These are phyloP conservation scores for Trichopoda pennipes DNA, from an alignment of 2,888 invertebrate genomes.

Conservation along the genomic window DNA sequence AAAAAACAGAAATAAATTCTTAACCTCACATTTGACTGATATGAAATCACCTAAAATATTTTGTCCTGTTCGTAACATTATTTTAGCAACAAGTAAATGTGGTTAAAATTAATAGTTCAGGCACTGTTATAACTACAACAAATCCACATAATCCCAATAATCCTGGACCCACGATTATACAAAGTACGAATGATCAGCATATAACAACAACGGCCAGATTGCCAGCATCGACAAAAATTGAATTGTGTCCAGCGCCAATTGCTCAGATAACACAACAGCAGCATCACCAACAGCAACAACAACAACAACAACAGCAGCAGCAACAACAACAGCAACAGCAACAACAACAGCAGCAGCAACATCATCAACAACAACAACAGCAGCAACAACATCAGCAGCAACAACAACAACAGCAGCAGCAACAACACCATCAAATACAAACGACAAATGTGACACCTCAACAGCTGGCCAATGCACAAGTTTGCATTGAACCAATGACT, in stretches of 20 bases:
- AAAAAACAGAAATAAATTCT: too few species aligned
- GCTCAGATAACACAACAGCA: conserved; percentile 63
- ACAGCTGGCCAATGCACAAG: conserved; percentile 84
- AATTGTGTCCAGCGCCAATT: conserved; percentile 78
- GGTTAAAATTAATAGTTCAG: conserved; percentile 80
- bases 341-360: conserved; percentile 70
- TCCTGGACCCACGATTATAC: conserved; percentile 77
- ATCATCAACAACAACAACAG: conserved; percentile 52
- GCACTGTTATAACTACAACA: conserved; percentile 79
- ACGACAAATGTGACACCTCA: conserved; percentile 74
- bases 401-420: conserved; percentile 52
- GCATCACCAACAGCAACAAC: conserved; percentile 68
- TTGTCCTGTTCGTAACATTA: conserved; percentile 59
- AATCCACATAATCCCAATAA: conserved; percentile 76
- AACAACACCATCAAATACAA: conserved; percentile 70
- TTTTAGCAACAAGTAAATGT: conserved; percentile 79
- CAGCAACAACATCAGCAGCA: conserved; percentile 68
- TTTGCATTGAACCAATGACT: conserved; percentile 90
- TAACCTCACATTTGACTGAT: too few species aligned
- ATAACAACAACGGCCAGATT: conserved; percentile 77
- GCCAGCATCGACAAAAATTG: conserved; percentile 79
- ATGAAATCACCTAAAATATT: conserved; percentile 50
- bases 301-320: conserved; percentile 70
- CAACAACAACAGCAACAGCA: conserved; percentile 69
- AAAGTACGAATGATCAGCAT: conserved; percentile 79